These are phyloP conservation scores for Aphyosemion australe DNA, from an alignment of 2,113 vertebrate genomes.

Conservation along the genomic window DNA sequence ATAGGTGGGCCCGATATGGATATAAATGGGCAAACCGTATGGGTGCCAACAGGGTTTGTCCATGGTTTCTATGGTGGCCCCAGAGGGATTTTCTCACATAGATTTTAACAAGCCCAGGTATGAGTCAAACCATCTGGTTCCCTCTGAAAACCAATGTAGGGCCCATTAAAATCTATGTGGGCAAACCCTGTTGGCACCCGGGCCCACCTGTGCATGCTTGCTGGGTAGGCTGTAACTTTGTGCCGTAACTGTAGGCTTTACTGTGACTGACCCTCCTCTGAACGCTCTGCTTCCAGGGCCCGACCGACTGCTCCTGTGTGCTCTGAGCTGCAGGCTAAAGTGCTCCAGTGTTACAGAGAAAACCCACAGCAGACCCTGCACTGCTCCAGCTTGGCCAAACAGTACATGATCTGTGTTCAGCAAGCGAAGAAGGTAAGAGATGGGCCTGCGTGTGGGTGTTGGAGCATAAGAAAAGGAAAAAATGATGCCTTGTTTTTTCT, in stretches of 20 bases:
- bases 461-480: neutral
- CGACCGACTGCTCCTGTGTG: conserved; percentile 82
- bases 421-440: conserved; percentile 86
- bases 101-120: too few relatives aligned
- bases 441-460: neutral
- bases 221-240: too few relatives aligned
- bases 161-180: too few relatives aligned
- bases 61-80: too few relatives aligned
- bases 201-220: too few relatives aligned
- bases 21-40: too few relatives aligned
- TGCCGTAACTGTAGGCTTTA: neutral
- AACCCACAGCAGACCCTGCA: conserved; percentile 85
- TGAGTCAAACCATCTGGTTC: too few relatives aligned
- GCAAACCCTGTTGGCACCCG: too few relatives aligned
- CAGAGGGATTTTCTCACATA: too few relatives aligned
- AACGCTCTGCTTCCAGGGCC: conserved; percentile 67
- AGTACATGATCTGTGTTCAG: conserved; percentile 89
- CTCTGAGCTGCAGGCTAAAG: conserved; percentile 84
- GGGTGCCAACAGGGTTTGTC: too few relatives aligned
- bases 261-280: conserved; percentile 5
- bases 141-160: too few relatives aligned
- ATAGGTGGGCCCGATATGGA: too few relatives aligned
- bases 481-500: neutral
- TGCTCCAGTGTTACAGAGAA: conserved; percentile 88
- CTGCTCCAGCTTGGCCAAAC: conserved; percentile 88